Evolutionary conservation across 2,113 vertebrate genomes (phyloP).

Genomic region (Struthidea cinerea): DNA sequence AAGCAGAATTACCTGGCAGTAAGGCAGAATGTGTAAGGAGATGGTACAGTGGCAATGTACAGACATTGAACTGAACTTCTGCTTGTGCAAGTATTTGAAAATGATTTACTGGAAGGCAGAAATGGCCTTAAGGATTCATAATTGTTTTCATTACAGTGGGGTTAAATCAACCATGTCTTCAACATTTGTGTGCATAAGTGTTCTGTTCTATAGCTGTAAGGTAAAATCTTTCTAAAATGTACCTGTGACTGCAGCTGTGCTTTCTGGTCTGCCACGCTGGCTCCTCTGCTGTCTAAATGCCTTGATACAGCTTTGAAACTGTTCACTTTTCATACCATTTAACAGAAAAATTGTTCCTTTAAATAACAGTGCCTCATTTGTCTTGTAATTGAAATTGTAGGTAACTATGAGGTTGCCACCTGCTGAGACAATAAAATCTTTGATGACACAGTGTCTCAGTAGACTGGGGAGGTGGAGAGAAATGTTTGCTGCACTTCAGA

Average conservation of each 20-base stretch:
- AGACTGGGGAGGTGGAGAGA: not conserved
- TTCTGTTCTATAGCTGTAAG: not conserved
- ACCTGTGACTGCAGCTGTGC: not conserved
- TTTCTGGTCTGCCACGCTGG: not conserved
- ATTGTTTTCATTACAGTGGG: not conserved
- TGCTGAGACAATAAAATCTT: slow-evolving; percentile 21
- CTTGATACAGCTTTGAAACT: not conserved
- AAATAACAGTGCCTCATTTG: not conserved
- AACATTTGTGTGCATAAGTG: not conserved
- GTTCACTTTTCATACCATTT: not conserved
- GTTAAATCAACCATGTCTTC: not conserved
- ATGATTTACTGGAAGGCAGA: not conserved
- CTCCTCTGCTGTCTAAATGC: not conserved
- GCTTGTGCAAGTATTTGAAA: not conserved
- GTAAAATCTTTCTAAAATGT: not conserved
- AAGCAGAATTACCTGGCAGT: not conserved
- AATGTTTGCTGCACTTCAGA: slow-evolving; percentile 3
- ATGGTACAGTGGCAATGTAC: not conserved
- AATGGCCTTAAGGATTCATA: not conserved
- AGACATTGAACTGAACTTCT: not conserved
- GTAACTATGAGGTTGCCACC: not conserved
- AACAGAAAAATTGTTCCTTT: not conserved
- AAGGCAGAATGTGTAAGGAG: not conserved
- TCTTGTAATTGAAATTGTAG: not conserved
- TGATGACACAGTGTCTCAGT: not conserved